phyloP scores from a whole-genome alignment of 2,797 vertebrate genomes.

The Macropus fuliginosus region DNA sequence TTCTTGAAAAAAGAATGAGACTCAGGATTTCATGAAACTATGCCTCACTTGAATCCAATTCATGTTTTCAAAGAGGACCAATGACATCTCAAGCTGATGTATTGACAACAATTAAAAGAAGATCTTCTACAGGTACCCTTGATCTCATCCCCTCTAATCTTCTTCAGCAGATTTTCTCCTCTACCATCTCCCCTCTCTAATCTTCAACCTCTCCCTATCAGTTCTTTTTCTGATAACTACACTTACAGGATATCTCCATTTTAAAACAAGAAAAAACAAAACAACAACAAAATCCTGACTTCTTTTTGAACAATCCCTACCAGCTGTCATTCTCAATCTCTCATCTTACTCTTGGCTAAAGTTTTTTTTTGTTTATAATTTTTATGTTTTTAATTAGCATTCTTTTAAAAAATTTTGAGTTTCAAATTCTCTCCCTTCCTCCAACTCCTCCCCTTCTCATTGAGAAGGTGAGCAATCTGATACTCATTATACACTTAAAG shows the following conservation, averaged over 20 bases:
- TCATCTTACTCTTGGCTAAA: not conserved
- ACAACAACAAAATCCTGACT: too few relatives aligned
- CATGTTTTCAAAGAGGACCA: too few relatives aligned
- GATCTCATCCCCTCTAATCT: not conserved
- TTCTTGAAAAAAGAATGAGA: too few relatives aligned
- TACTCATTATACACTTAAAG: not conserved
- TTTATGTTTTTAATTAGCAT: not conserved
- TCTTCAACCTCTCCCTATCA: not conserved
- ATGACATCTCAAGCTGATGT: too few relatives aligned
- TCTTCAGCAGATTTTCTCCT: not conserved
- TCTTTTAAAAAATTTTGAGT: not conserved
- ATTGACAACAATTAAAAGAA: too few relatives aligned
- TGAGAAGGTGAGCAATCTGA: not conserved
- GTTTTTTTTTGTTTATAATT: not conserved
- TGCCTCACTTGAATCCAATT: too few relatives aligned
- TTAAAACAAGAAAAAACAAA: not conserved
- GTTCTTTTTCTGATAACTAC: not conserved
- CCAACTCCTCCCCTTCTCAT: not conserved
- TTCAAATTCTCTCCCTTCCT: not conserved
- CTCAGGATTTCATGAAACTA: too few relatives aligned
- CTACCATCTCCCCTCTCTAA: not conserved
- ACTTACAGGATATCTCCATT: not conserved
- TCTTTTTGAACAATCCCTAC: not conserved
- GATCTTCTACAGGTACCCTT: not conserved
- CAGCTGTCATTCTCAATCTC: not conserved